Evolutionary conservation across 2,888 invertebrate genomes (phyloP).

Genomic region (Nysson spinosus): DNA sequence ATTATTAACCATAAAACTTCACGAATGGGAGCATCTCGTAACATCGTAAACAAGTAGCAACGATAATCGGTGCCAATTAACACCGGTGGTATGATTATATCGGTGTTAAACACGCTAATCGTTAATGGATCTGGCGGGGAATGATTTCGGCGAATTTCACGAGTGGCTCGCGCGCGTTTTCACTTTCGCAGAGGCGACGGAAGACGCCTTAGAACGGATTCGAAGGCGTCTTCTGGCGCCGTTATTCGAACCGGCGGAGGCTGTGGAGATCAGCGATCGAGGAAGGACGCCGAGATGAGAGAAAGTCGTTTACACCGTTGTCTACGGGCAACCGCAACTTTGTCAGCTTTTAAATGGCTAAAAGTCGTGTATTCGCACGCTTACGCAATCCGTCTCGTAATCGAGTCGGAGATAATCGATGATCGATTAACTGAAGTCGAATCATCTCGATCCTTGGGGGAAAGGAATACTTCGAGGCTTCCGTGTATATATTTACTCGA

Average conservation of each 20-base stretch:
- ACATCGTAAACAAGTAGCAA: no score
- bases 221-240: no score
- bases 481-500: no score
- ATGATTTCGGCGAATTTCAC: slow-evolving; percentile 1
- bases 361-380: slow-evolving; percentile 8
- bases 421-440: slow-evolving; percentile 18
- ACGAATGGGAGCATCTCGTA: no score
- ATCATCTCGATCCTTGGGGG: no score
- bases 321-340: slow-evolving; percentile 13
- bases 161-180: slow-evolving; percentile 50
- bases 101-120: neutral
- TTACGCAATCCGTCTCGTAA: slow-evolving; percentile 31
- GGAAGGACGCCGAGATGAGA: slow-evolving; percentile 51
- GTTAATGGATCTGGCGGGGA: no score
- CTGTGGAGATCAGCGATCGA: neutral
- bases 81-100: no score
- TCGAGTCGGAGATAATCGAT: slow-evolving; percentile 29
- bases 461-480: no score
- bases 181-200: slow-evolving; percentile 63
- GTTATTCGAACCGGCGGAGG: no score
- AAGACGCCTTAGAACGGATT: neutral
- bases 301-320: slow-evolving; percentile 56
- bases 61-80: no score
- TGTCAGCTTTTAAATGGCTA: slow-evolving; percentile 20
- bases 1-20: no score